These are phyloP conservation scores for Ramphastos sulfuratus DNA, from an alignment of 2,113 vertebrate species.

Conservation along the genomic window DNA sequence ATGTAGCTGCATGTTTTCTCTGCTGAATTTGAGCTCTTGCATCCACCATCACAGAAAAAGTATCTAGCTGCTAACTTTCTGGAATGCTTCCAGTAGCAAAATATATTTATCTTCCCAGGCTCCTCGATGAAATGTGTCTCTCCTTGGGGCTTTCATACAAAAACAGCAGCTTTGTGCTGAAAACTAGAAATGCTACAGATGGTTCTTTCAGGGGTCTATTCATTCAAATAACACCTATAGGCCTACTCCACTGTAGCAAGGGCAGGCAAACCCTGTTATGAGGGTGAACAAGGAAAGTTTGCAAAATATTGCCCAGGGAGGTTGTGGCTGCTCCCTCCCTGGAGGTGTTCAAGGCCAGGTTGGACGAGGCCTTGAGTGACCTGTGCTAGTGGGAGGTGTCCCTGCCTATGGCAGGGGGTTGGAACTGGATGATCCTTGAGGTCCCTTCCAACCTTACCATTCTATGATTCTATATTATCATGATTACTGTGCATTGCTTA, in stretches of 20 bases:
- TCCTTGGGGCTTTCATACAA: background rate
- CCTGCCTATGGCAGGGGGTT: too few species aligned
- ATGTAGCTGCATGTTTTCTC: conserved; percentile 29
- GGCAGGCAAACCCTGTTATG: fast-evolving
- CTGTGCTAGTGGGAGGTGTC: too few species aligned
- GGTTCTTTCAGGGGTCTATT: background rate
- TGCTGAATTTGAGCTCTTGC: background rate
- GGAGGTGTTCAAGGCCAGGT: too few species aligned
- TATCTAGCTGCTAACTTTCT: conserved; percentile 3
- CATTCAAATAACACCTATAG: background rate
- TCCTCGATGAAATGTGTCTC: background rate
- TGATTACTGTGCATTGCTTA: conserved; percentile 43
- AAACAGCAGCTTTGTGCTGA: background rate
- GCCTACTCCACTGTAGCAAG: background rate
- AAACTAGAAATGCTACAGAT: background rate
- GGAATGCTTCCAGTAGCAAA: conserved; percentile 21
- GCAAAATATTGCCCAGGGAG: background rate
- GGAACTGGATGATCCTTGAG: too few species aligned
- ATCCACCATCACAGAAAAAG: background rate
- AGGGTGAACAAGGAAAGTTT: background rate
- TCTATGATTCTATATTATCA: background rate
- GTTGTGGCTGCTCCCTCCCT: too few species aligned
- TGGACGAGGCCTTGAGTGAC: too few species aligned
- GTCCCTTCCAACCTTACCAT: too few species aligned
- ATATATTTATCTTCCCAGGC: conserved; percentile 6